These are phyloP conservation scores for Cryptotermes secundus DNA, from an alignment of 1,140 invertebrate species.

Conservation along the genomic window DNA sequence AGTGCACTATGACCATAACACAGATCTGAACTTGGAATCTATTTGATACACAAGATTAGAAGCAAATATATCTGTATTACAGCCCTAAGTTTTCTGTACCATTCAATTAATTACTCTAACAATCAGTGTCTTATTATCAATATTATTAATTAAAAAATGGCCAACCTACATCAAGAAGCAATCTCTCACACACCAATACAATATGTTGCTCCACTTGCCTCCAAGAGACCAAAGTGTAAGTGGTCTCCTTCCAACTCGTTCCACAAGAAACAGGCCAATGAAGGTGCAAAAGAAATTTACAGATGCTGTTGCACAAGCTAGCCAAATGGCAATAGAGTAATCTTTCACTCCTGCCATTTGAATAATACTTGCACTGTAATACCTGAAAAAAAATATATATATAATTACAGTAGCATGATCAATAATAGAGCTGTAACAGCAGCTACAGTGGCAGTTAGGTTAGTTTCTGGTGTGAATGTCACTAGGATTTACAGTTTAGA, in stretches of 20 bases:
- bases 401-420: background rate
- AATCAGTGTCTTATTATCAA: no score
- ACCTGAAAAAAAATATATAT: constrained; percentile 48
- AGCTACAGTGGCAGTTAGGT: background rate
- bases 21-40: no score
- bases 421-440: background rate
- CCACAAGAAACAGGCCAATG: constrained; percentile 60
- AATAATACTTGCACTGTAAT: constrained; percentile 65
- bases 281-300: constrained; percentile 62
- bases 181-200: no score
- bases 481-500: no score
- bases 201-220: constrained; percentile 43
- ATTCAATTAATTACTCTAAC: no score
- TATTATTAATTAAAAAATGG: no score
- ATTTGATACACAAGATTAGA: no score
- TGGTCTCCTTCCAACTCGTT: constrained; percentile 58
- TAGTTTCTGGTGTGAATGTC: no score
- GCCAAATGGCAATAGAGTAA: constrained; percentile 60
- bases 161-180: no score
- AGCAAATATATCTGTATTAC: no score
- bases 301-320: constrained; percentile 55
- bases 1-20: no score
- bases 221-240: constrained; percentile 55
- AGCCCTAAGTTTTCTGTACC: no score
- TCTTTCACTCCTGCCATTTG: constrained; percentile 60